phyloP scores from a whole-genome alignment of 2,888 invertebrate species.

The Agapostemon virescens region DNA sequence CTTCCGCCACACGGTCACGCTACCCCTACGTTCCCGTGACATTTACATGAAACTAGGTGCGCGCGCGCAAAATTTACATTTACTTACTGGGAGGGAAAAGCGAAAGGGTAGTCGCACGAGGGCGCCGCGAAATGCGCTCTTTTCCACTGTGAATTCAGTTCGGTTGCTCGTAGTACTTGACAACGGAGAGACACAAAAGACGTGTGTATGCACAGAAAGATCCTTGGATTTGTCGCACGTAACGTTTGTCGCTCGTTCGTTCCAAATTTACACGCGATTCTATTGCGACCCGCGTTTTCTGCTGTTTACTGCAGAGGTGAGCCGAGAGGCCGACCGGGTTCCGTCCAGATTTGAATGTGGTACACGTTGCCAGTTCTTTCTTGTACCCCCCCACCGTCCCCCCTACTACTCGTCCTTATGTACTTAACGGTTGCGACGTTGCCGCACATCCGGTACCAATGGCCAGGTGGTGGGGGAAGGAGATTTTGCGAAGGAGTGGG shows the following conservation, averaged over 20 bases:
- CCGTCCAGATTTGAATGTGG: conserved; percentile 77
- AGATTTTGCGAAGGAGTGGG: conserved; percentile 69
- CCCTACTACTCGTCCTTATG: conserved; percentile 67
- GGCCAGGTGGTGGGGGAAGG: conserved; percentile 69
- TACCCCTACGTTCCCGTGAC: conserved; percentile 70
- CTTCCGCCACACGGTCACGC: conserved; percentile 69
- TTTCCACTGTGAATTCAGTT: conserved; percentile 13
- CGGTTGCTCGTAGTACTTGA: conserved; percentile 11
- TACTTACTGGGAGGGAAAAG: conserved; percentile 43
- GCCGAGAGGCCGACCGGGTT: conserved; percentile 71
- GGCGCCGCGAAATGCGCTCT: conserved; percentile 59
- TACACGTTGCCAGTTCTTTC: conserved; percentile 79
- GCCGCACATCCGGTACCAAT: conserved; percentile 77
- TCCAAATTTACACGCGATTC: conserved; percentile 38
- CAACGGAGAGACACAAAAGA: neutral
- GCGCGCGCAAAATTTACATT: conserved; percentile 45
- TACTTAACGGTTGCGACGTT: conserved; percentile 79
- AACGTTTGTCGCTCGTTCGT: conserved; percentile 5
- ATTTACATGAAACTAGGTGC: conserved; percentile 72
- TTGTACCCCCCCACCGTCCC: conserved; percentile 52
- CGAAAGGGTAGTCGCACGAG: conserved; percentile 59
- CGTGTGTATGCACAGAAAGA: neutral
- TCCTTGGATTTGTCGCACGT: neutral
- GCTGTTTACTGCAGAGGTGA: conserved; percentile 65
- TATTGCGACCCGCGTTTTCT: conserved; percentile 61